Percentiles rank a stretch among this genome's conserved stretches.
These are phyloP conservation scores for Apistogramma diplotaenia DNA, from an alignment of 2,113 vertebrate genomes.

Conservation along the genomic window DNA sequence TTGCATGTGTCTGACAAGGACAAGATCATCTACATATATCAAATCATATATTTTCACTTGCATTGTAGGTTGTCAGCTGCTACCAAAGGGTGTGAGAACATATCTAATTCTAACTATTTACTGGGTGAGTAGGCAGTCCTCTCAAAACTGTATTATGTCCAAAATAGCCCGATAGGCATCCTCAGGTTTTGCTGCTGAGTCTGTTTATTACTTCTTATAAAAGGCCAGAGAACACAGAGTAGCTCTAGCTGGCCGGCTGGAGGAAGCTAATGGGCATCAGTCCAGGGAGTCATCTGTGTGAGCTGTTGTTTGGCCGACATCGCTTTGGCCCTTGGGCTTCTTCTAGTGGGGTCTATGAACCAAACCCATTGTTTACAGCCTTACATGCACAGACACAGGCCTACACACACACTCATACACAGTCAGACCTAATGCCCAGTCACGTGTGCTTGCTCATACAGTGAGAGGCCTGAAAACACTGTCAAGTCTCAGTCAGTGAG, in stretches of 20 bases:
- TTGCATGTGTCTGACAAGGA: not conserved
- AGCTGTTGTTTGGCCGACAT: constrained; percentile 67
- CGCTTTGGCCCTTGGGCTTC: constrained; percentile 68
- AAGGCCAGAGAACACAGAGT: constrained; percentile 59
- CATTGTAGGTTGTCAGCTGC: not conserved
- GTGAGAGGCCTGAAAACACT: not conserved
- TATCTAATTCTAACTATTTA: not conserved
- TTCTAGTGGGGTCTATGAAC: constrained; percentile 70
- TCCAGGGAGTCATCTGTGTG: constrained; percentile 61
- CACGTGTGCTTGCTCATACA: constrained; percentile 30
- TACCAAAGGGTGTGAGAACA: not conserved
- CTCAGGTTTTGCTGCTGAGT: constrained; percentile 55
- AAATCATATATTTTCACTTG: not conserved
- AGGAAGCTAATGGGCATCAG: constrained; percentile 57
- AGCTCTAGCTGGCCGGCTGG: constrained; percentile 44
- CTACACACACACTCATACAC: constrained; percentile 20
- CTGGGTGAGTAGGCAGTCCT: constrained; percentile 19
- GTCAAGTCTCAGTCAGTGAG: not conserved
- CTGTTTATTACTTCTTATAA: constrained; percentile 59
- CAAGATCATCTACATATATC: not conserved
- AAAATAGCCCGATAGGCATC: constrained; percentile 31
- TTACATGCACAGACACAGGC: constrained; percentile 37
- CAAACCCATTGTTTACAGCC: constrained; percentile 69
- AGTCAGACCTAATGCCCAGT: constrained; percentile 19
- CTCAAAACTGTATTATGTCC: constrained; percentile 2